phyloP scores from a whole-genome alignment of 2,888 invertebrate genomes.

The Sisyra terminalis region DNA sequence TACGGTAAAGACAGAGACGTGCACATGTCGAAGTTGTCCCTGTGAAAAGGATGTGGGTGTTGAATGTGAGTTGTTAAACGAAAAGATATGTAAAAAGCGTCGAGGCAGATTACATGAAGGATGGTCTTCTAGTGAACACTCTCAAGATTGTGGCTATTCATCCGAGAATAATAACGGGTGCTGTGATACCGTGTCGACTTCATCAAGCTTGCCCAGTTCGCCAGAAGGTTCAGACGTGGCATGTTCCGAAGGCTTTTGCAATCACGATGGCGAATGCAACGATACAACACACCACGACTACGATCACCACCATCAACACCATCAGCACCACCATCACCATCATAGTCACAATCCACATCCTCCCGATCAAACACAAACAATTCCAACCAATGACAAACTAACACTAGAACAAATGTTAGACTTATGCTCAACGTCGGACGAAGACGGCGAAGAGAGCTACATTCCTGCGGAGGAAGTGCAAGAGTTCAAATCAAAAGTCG shows the following conservation, averaged over 20 bases:
- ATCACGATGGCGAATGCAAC: conserved; percentile 38
- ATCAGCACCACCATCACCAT: neutral
- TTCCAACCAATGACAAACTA: conserved; percentile 32
- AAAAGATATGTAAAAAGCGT: conserved; percentile 23
- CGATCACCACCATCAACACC: conserved; percentile 8
- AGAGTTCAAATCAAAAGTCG: conserved; percentile 67
- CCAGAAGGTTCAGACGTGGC: conserved; percentile 83
- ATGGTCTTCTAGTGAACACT: conserved; percentile 48
- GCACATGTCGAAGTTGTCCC: conserved; percentile 8
- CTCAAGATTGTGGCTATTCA: conserved; percentile 77
- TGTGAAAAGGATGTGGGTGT: conserved; percentile 11
- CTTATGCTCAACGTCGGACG: conserved; percentile 54
- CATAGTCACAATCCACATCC: neutral
- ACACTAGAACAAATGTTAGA: conserved; percentile 66
- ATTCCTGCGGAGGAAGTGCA: conserved; percentile 80
- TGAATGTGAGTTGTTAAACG: conserved; percentile 7
- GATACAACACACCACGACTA: conserved; percentile 19
- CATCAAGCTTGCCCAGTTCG: conserved; percentile 66
- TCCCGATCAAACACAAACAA: too few species aligned
- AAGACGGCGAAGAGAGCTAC: conserved; percentile 49
- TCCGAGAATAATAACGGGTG: conserved; percentile 66
- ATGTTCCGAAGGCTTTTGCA: conserved; percentile 78
- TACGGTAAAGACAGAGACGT: neutral
- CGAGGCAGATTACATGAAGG: conserved; percentile 29
- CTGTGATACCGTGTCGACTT: conserved; percentile 47